Conservation (phyloP, 2,888 invertebrate species). For the Odiellus spinosus region DNA sequence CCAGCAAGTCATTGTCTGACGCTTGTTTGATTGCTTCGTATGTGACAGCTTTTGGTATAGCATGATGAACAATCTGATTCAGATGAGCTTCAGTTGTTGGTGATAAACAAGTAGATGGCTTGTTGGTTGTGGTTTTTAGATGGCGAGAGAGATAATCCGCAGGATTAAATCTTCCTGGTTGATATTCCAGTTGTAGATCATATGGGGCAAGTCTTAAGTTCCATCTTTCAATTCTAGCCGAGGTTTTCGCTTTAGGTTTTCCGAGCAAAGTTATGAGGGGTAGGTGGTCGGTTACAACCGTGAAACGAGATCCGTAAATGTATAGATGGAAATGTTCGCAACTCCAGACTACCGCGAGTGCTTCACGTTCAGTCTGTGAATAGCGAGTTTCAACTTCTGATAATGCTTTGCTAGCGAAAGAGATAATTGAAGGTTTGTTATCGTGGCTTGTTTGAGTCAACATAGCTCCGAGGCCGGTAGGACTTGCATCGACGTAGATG, state of each 20-base stretch:
- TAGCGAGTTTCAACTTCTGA: not conserved
- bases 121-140: too few relatives aligned
- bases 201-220: not conserved
- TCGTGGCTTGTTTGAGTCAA: not conserved
- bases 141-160: not conserved
- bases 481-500: not conserved
- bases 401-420: not conserved
- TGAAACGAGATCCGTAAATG: not conserved
- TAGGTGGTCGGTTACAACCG: not conserved
- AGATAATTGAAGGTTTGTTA: not conserved
- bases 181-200: not conserved
- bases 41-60: too few relatives aligned
- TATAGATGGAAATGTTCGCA: not conserved
- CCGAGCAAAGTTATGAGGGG: too few relatives aligned
- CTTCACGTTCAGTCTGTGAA: not conserved
- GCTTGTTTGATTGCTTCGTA: too few relatives aligned
- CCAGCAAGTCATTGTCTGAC: too few relatives aligned
- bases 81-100: too few relatives aligned
- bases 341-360: not conserved
- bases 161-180: not conserved
- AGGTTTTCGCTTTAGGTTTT: not conserved
- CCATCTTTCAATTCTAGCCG: not conserved
- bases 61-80: too few relatives aligned
- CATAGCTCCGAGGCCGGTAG: not conserved
- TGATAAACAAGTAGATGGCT: too few relatives aligned